Evolutionary conservation across 1,140 invertebrate species (phyloP), one percentile per base, ranked within the genome.

Genomic region (Drosophila sturtevanti): DNA sequence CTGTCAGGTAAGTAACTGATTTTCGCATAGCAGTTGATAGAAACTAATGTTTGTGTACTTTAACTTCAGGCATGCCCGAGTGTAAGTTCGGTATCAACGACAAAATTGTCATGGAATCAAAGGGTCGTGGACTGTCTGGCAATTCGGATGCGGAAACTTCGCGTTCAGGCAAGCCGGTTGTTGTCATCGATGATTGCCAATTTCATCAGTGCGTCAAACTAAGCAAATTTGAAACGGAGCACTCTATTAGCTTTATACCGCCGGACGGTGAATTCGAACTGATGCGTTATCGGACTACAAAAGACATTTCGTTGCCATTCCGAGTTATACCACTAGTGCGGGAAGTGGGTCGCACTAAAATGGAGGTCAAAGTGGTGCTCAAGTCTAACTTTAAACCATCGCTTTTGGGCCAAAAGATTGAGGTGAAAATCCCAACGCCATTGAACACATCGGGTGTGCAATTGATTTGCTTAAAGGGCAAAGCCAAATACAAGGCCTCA

Each of bases 11-110:
- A 77, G 72, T 9, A n/a, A 6, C 12, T 31, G 5, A 0, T 4
- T 6, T 34, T 2, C 10, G 16, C 16, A 12, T 35, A 18, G 34
- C 0, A 4, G 37, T 18, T 0, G 1, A 4, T 5, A 9, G n/a
- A 11, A 3, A 1, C 24, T 22, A 1, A 21, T 7, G 11, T 6
- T 12, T 7, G 11, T 37, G 10, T 44, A 2, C 1, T 48, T 61
- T 37, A 22, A 54, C 41, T 9, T 75, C 18, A 92, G 91, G 99
- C 24, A 99, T 99, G 99, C 99, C 99, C 0, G 99, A 99, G 92
- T 99, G 99, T 93, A 99, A 99, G 93, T 99, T 99, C 93, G 99
- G 99, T 12, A 99, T 99, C 84, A 99, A 99, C 90, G 99, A 99
- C 90, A 99, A 99, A 93, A 97, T 99, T 63, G 97, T 99, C 0